phyloP scores from a whole-genome alignment of 2,888 invertebrate genomes.

The Perizoma affinitatum region DNA sequence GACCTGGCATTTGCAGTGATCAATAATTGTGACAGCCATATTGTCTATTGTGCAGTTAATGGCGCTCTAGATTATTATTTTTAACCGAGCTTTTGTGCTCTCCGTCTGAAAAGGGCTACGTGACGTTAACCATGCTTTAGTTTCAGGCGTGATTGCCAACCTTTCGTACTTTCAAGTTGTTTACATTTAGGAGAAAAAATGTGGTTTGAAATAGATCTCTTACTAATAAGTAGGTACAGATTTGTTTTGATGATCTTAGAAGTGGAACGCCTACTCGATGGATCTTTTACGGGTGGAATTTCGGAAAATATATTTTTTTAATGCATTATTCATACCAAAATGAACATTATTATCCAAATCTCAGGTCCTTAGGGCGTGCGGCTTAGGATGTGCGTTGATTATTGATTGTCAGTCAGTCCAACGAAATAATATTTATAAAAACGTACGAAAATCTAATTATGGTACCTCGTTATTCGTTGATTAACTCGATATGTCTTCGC shows the following conservation, averaged over 20 bases:
- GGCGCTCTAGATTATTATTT: slow-evolving; percentile 20
- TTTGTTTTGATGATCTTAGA: too few species aligned
- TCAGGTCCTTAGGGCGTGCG: too few species aligned
- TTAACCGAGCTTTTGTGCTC: slow-evolving; percentile 17
- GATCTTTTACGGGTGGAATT: too few species aligned
- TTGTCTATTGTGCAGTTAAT: slow-evolving; percentile 15
- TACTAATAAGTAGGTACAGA: too few species aligned
- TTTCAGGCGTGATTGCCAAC: slow-evolving; percentile 13
- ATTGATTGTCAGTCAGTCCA: too few species aligned
- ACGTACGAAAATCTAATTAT: neutral
- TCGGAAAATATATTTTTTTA: too few species aligned
- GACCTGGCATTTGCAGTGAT: slow-evolving; percentile 43
- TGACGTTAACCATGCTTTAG: slow-evolving; percentile 31
- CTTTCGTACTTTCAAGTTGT: slow-evolving; percentile 16
- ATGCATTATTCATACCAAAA: too few species aligned
- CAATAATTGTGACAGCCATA: slow-evolving; percentile 40
- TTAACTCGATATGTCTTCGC: slow-evolving; percentile 11
- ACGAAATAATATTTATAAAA: too few species aligned
- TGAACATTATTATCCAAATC: too few species aligned
- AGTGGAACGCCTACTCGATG: too few species aligned
- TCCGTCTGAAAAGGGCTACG: slow-evolving; percentile 26
- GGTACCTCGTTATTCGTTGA: slow-evolving; percentile 7
- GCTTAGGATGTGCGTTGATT: too few species aligned
- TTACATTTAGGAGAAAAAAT: slow-evolving; percentile 12
- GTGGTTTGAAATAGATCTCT: neutral